Conservation (phyloP, 2,888 invertebrate genomes). For the Caenorhabditis sp. region DNA sequence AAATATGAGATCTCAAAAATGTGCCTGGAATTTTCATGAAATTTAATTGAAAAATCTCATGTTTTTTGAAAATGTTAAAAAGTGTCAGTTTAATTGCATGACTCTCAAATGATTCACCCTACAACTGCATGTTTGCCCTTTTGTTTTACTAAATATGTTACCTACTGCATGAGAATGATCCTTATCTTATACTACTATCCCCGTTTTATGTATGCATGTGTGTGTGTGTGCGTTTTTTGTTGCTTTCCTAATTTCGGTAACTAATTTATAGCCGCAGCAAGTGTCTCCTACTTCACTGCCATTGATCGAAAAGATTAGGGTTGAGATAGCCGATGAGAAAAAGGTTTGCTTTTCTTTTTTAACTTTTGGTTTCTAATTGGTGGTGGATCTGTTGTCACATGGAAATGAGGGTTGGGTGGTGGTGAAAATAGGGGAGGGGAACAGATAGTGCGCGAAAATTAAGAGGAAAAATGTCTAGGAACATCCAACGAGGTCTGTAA, state of each 20-base stretch:
- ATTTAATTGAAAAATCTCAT: no score
- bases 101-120: no score
- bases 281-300: not conserved
- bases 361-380: not conserved
- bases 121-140: no score
- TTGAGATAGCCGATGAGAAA: slow-evolving; percentile 2
- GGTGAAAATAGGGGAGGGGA: not conserved
- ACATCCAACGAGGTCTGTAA: no score
- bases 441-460: no score
- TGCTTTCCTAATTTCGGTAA: slow-evolving; percentile 1
- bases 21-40: no score
- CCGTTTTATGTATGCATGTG: not conserved
- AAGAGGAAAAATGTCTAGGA: no score
- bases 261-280: not conserved
- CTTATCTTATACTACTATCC: not conserved
- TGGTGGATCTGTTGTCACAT: not conserved
- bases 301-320: slow-evolving; percentile 6
- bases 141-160: no score
- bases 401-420: not conserved
- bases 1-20: no score
- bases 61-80: no score
- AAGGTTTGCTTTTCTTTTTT: slow-evolving; percentile 2
- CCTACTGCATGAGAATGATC: not conserved
- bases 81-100: no score
- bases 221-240: not conserved